A percentile compares a stretch with the other conserved stretches of the same genome.
These are phyloP conservation scores for Hylomyscus alleni DNA, from an alignment of 2,797 vertebrate species.

Conservation along the genomic window DNA sequence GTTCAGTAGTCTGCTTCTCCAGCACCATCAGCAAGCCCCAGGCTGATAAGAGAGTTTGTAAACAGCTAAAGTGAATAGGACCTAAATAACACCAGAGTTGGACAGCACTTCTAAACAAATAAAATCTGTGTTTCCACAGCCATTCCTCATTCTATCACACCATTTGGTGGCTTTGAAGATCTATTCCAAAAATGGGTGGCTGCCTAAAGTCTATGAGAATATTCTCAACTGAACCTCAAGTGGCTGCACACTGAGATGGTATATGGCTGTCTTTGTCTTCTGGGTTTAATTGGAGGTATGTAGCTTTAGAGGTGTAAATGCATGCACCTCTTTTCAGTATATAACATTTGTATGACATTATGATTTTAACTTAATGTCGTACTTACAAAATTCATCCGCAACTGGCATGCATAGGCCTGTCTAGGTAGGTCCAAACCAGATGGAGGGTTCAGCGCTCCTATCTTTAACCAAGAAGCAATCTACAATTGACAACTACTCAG, in stretches of 20 bases:
- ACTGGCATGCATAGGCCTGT: neutral
- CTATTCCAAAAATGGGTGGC: neutral
- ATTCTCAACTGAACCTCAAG: neutral
- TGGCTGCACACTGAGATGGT: neutral
- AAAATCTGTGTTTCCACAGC: neutral
- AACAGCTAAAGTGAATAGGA: neutral
- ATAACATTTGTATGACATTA: neutral
- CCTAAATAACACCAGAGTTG: neutral
- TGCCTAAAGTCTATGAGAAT: neutral
- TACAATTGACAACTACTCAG: neutral
- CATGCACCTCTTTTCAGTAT: neutral
- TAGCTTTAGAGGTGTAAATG: neutral
- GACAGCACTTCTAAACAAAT: neutral
- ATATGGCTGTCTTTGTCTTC: neutral
- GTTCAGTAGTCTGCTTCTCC: neutral
- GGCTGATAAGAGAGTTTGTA: neutral
- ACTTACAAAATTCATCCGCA: slow-evolving; percentile 46
- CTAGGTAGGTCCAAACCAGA: neutral
- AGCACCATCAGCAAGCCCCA: neutral
- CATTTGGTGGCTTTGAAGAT: neutral
- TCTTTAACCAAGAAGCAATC: neutral
- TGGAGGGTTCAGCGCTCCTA: neutral
- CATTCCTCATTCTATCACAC: neutral
- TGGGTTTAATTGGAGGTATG: neutral
- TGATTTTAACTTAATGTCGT: neutral